Evolutionary conservation across 2,888 invertebrate species (phyloP), one percentile per base, ranked within the genome.

Genomic region (Synergus laeviventris): DNA sequence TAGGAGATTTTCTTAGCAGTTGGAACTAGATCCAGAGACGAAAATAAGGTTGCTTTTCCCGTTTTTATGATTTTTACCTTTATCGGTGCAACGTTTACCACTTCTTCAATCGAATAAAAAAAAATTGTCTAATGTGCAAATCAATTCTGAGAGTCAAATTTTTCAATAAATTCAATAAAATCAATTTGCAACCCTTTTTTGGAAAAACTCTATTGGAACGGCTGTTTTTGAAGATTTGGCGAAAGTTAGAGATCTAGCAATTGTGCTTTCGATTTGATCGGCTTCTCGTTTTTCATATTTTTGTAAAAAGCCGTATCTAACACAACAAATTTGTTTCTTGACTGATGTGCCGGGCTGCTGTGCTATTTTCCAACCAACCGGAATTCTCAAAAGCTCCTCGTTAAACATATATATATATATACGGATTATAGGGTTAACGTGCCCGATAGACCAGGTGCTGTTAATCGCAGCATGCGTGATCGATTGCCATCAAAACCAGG

Each of bases 381-480:
- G 49, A 66, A 49, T 31, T 66, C 31, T 66, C 45, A 66, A 66
- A 66, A 66, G 21, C 66, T 66, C 66, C 66, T 66, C 31, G 66
- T 66, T 66, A 66, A 66, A 66, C 14, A 18, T 39, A 64, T 39
- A 62, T 66, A 39, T 14, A 21, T 66, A 66, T n/a, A 66, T 3
- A 45, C 24, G 66, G 45, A 45, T 66, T 49, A 66, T 49, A 31
- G 66, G 45, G 66, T 66, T 66, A 66, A 66, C 24, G 31, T 24
- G 66, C 45, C 16, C 31, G 66, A 66, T 45, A 45, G 21, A 31
- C 45, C 64, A 38, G 39, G 64, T 64, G 64, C 38, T 39, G 64
- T 39, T 64, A 39, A 64, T 42, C 42, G 39, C 42, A 66, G 31
- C 66, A 12, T 31, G 21, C 66, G 42, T 66, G 66, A 66, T 66